Evolutionary conservation across 2,797 vertebrate genomes (phyloP).

Genomic region (Coccyzus lansbergi): DNA sequence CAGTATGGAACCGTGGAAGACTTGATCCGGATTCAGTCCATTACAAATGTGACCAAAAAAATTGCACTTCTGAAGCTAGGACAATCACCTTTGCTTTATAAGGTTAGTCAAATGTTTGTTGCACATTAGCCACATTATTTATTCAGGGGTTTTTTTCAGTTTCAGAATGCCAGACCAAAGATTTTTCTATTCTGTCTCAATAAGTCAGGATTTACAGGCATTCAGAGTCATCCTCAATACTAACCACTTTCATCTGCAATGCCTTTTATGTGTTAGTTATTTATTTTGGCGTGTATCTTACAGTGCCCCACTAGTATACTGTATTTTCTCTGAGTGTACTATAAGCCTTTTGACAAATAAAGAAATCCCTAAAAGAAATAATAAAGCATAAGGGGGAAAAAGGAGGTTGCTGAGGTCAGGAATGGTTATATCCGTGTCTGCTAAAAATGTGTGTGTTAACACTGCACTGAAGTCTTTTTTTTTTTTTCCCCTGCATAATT

Average conservation of each 20-base stretch:
- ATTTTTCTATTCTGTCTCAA: rapidly evolving
- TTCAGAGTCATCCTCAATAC: neutral
- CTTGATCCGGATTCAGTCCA: constrained; percentile 77
- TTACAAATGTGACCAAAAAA: constrained; percentile 83
- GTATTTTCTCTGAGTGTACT: neutral
- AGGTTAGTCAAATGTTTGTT: constrained; percentile 78
- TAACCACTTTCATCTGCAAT: neutral
- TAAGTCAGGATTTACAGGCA: neutral
- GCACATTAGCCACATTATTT: neutral
- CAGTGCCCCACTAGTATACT: too few relatives aligned
- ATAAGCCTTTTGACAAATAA: neutral
- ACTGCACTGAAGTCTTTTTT: neutral
- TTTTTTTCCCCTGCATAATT: neutral
- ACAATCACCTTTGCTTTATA: constrained; percentile 88
- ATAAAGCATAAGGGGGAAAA: neutral
- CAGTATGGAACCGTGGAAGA: constrained; percentile 86
- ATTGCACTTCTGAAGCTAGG: constrained; percentile 93
- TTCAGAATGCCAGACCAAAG: neutral
- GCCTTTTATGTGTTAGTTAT: neutral
- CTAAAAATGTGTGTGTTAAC: neutral
- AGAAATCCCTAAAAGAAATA: neutral
- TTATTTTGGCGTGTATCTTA: neutral
- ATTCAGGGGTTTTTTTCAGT: neutral
- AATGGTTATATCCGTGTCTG: neutral
- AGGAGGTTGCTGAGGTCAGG: neutral